phyloP scores from a whole-genome alignment of 2,888 invertebrate species.

The Watsonalla cultraria region DNA sequence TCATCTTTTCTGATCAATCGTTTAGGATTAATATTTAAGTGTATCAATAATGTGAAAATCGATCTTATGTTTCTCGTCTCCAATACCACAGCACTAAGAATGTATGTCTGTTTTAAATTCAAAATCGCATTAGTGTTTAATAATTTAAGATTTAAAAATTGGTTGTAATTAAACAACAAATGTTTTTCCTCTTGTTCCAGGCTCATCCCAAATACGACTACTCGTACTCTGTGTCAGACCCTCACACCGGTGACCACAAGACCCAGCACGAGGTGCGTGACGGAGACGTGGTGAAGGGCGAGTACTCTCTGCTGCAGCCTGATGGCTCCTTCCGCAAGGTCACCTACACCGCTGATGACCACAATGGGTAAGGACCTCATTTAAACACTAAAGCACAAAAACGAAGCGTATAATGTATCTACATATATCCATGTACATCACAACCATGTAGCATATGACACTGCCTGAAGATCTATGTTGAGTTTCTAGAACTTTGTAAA shows the following conservation, averaged over 20 bases:
- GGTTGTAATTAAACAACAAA: neutral
- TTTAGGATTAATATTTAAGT: too few relatives aligned
- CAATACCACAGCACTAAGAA: too few relatives aligned
- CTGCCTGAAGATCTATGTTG: too few relatives aligned
- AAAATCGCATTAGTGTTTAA: neutral
- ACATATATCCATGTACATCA: too few relatives aligned
- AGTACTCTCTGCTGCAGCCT: conserved; percentile 70
- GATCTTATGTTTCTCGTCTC: too few relatives aligned
- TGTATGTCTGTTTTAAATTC: too few relatives aligned
- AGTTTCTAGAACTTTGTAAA: too few relatives aligned
- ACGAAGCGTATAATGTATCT: neutral
- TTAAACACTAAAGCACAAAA: neutral
- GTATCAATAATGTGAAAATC: too few relatives aligned
- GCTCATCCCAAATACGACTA: conserved; percentile 74
- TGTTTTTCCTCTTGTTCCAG: conserved; percentile 29
- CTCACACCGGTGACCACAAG: conserved; percentile 74
- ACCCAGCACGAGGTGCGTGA: conserved; percentile 70
- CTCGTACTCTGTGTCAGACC: conserved; percentile 73
- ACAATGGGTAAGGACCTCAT: conserved; percentile 58
- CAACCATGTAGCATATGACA: too few relatives aligned
- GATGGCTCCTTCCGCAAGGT: conserved; percentile 75
- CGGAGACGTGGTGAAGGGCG: conserved; percentile 70
- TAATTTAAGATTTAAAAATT: neutral
- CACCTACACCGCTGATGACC: conserved; percentile 74
- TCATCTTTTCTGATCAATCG: too few relatives aligned